Conservation (phyloP, 2,797 vertebrate genomes). For the Pachyuromys duprasi region DNA sequence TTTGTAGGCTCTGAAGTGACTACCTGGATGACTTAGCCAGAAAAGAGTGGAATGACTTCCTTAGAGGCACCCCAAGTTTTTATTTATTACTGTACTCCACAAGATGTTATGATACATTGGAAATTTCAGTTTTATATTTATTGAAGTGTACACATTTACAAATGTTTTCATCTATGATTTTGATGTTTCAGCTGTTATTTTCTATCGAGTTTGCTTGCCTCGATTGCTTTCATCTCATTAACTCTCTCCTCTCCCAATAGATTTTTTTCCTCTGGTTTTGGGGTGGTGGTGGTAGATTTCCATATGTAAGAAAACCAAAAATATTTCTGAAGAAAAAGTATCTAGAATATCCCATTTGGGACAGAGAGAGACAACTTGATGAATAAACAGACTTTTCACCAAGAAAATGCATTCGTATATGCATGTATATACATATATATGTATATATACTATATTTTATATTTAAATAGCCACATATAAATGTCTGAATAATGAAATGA, state of each 20-base stretch:
- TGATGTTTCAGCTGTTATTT: background rate
- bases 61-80: background rate
- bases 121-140: background rate
- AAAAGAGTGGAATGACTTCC: background rate
- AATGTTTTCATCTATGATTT: background rate
- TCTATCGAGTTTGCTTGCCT: background rate
- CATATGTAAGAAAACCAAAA: background rate
- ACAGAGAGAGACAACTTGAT: background rate
- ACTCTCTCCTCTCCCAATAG: background rate
- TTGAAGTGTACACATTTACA: background rate
- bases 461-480: background rate
- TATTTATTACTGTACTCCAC: background rate
- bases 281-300: background rate
- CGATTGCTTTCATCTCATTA: background rate
- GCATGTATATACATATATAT: accelerated
- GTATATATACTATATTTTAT: background rate
- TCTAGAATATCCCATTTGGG: background rate
- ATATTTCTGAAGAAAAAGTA: background rate
- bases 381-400: background rate
- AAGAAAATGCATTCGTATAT: background rate
- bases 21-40: background rate
- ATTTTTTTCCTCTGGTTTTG: background rate
- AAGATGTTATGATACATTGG: accelerated
- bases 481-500: background rate
- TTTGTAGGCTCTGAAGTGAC: background rate